Evolutionary conservation across 1,140 invertebrate species (phyloP), one percentile per base, ranked within the genome.

Genomic region (Drosophila obscura): DNA sequence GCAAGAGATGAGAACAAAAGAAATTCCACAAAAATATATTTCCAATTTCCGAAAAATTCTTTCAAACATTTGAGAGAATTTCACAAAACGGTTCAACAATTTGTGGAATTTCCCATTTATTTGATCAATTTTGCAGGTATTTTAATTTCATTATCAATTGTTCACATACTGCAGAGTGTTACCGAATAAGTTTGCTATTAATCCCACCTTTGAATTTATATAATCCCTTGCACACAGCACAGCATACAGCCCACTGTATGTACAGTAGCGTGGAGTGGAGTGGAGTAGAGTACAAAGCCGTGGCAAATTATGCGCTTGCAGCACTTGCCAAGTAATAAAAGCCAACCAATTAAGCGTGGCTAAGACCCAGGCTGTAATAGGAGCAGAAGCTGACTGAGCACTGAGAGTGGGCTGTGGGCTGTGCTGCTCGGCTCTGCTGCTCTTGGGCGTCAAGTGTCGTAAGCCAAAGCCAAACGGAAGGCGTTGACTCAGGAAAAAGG

Each of bases 261-360:
- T 9, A 5, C 26, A 31, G 50, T 49, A 41, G 56, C n/a, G n/a
- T 19, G 19, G 16, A 16, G 16, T 16, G 1, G 19, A 1, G 19
- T 19, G 19, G 8, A 35, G 9, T 9, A 4, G 8, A 35, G 35
- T 39, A 35, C 31, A 35, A 8, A 26, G 26, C 44, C 48, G 61
- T 67, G 56, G 60, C 72, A 84, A 77, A 84, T 84, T 84, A 84
- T 80, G 80, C 80, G 80, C 67, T 75, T 73, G 64, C 72, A 73
- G 76, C 64, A 77, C 77, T 77, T 73, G 79, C 56, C 67, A 77
- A 88, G 79, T 88, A 88, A 88, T 88, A 88, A 88, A 88, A 88
- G 83, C 83, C 41, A 88, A 80, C 83, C 83, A 88, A 88, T 88
- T 88, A 88, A 88, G 83, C 83, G 72, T 80, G 79, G 79, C 83